Evolutionary conservation across 92 coral and sea anemone genomes (phyloP), one percentile per base, ranked within the genome.

Genomic region (Epizoanthus illoricatus): DNA sequence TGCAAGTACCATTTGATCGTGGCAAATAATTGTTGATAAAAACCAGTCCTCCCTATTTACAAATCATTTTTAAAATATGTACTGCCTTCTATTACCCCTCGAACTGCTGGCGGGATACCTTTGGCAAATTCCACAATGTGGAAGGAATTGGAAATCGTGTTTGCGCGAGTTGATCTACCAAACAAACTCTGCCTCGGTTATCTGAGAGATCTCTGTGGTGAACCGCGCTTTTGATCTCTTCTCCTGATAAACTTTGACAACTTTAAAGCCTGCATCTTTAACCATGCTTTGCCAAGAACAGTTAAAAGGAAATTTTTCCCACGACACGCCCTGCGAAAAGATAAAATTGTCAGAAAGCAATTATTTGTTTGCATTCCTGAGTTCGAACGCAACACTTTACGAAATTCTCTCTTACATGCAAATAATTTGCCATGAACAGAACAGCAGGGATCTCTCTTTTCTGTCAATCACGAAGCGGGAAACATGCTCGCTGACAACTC

Each of bases 301-400:
- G 41, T 76, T 20, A 7, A 61, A n/a, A 61, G 56, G 70, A 61
- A 20, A 33, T 19, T 40, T 61, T 78, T 78, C 82, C 59, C 71
- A 78, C 39, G 82, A 42, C 82, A 78, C 82, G 21, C 82, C 82
- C 82, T 39, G 39, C 64, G 71, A 52, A 61, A 78, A 78, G 71
- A 43, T 62, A 62, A 39, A 68, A 68, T 68, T 39, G 49, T 68
- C 72, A 68, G 43, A 68, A 78, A 23, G 60, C 21, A 20, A 63
- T 21, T 40, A 2, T 74, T 55, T 74, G 80, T 56, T 74, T 74
- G 80, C 66, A 74, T 74, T 74, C 49, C 80, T 28, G 59, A 74
- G 17, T 55, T 64, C 80, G 59, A 28, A 41, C 65, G 19, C 65
- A 39, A 70, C 8, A 8, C 8, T 45, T 45, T 0, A 4, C 8